Conservation (phyloP, 92 coral and sea anemone genomes). For the Epizoanthus fatuus region DNA sequence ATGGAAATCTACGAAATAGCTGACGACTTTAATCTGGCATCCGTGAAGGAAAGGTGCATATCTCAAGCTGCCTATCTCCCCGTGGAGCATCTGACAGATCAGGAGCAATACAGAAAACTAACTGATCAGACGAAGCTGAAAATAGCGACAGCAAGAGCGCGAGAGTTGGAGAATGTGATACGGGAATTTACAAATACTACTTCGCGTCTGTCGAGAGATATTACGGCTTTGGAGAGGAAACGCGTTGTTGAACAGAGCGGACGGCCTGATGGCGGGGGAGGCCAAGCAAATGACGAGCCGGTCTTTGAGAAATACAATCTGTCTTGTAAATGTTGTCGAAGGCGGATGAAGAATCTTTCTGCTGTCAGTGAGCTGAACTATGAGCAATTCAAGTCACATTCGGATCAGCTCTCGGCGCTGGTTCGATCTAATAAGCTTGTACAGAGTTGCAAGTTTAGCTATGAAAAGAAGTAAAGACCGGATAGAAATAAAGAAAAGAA, state of each 20-base stretch:
- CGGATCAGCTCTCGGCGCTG: conserved; percentile 24
- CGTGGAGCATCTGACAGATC: conserved; percentile 55
- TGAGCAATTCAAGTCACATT: conserved; percentile 49
- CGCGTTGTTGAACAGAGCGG: conserved; percentile 27
- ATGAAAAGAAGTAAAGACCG: conserved; percentile 3
- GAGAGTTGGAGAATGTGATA: conserved; percentile 77
- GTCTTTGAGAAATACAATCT: conserved; percentile 71
- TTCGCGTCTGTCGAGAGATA: conserved; percentile 57
- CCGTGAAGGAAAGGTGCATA: conserved; percentile 61
- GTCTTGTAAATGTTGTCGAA: conserved; percentile 84
- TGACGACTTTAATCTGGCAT: conserved; percentile 68
- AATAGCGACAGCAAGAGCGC: conserved; percentile 63
- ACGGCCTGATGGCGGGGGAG: background rate
- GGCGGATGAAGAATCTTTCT: conserved; percentile 76
- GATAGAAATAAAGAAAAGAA: no score
- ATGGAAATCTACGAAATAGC: conserved; percentile 71
- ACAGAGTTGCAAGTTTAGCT: conserved; percentile 40
- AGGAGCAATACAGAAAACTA: conserved; percentile 61
- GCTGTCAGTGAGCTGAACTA: conserved; percentile 72
- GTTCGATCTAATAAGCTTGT: conserved; percentile 31
- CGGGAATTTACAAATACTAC: conserved; percentile 75
- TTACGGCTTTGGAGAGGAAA: conserved; percentile 27
- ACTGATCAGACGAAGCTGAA: conserved; percentile 71
- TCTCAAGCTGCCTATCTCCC: conserved; percentile 70
- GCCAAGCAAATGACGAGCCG: conserved; percentile 1